A percentile compares a stretch with the other conserved stretches of the same genome.
Evolutionary conservation across 92 coral and sea anemone genomes (phyloP).

Genomic region (Epizoanthus stellaris): DNA sequence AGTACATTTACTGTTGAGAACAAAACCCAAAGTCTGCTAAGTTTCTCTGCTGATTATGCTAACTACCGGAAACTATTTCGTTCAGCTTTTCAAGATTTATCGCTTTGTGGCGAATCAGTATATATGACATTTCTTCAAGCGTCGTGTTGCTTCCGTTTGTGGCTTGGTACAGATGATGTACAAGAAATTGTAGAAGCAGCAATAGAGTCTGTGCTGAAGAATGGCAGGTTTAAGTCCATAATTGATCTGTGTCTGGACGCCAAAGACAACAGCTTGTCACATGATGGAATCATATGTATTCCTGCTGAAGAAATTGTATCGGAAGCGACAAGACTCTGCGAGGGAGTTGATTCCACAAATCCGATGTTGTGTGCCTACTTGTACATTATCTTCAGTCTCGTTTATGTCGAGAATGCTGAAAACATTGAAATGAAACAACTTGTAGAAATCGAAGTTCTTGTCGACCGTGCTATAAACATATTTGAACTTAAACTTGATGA

Average conservation of each 20-base stretch:
- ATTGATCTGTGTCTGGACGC: slow-evolving; percentile 2
- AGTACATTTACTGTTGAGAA: slow-evolving; percentile 26
- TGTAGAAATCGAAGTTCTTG: slow-evolving; percentile 21
- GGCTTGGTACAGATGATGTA: slow-evolving; percentile 19
- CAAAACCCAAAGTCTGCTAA: slow-evolving; percentile 10
- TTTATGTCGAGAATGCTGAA: background rate
- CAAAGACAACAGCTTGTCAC: slow-evolving; percentile 10
- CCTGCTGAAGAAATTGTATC: slow-evolving; percentile 32
- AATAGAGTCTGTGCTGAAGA: background rate
- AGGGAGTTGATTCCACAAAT: slow-evolving; percentile 23
- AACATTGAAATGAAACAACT: background rate
- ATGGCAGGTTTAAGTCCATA: slow-evolving; percentile 6
- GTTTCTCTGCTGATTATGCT: slow-evolving; percentile 29
- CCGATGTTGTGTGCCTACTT: slow-evolving; percentile 8
- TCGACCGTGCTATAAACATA: slow-evolving; percentile 1
- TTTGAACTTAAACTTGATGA: slow-evolving; percentile 21
- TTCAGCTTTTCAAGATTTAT: slow-evolving; percentile 12
- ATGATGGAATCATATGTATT: slow-evolving; percentile 14
- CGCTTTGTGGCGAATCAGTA: slow-evolving; percentile 33
- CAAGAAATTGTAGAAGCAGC: slow-evolving; percentile 12
- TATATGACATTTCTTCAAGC: slow-evolving; percentile 17
- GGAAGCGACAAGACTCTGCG: slow-evolving; percentile 23
- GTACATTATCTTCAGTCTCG: slow-evolving; percentile 21
- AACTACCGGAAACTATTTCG: slow-evolving; percentile 30
- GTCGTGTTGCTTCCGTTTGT: slow-evolving; percentile 17